These are phyloP conservation scores for Heliconius hermathena DNA, from an alignment of 1,140 invertebrate genomes.

Conservation along the genomic window DNA sequence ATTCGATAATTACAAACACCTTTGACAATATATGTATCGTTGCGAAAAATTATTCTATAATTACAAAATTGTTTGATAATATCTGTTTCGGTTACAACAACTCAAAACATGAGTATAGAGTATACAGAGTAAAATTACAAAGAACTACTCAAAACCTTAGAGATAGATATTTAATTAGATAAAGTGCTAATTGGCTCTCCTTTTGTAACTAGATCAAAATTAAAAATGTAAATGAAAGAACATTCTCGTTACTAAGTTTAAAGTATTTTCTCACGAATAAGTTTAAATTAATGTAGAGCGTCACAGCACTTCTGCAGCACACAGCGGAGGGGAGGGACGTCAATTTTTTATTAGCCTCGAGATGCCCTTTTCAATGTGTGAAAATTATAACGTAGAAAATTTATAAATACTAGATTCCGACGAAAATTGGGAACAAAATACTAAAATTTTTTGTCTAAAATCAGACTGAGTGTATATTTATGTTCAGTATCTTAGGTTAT, in stretches of 20 bases:
- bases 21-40: background rate
- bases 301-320: constrained; percentile 51
- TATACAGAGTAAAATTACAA: background rate
- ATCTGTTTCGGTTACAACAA: background rate
- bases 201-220: constrained; percentile 57
- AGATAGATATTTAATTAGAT: constrained; percentile 42
- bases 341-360: constrained; percentile 68
- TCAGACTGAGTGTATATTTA: background rate
- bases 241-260: constrained; percentile 53
- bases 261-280: constrained; percentile 68
- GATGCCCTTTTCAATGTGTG: constrained; percentile 43
- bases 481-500: no score
- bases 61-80: no score
- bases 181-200: constrained; percentile 52
- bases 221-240: constrained; percentile 70
- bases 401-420: no score
- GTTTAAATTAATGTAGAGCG: constrained; percentile 70
- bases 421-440: background rate
- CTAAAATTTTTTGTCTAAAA: background rate
- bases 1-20: no score
- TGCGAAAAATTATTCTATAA: no score
- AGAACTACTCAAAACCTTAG: constrained; percentile 6
- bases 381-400: background rate
- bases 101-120: background rate
- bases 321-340: constrained; percentile 43